Evolutionary conservation across 1,140 invertebrate species (phyloP), one percentile per base, ranked within the genome.

Genomic region (Drosophila teissieri): DNA sequence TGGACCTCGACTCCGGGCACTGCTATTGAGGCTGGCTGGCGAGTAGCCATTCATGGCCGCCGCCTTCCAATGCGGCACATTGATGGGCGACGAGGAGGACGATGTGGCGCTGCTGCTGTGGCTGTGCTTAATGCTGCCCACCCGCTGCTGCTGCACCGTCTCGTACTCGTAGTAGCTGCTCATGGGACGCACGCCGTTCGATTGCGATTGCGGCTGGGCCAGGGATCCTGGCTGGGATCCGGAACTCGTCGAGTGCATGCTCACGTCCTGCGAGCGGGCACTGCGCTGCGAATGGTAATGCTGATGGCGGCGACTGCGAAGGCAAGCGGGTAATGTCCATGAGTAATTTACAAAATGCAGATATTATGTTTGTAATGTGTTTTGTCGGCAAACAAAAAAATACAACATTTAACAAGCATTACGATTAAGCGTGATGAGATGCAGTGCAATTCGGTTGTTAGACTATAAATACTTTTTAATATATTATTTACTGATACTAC

Each of bases 81-180:
- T 91, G 34, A 85, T 90, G 37, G 85, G 82, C 69, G 90, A 84
- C 14, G 69, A 54, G 2, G 78, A 49, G 14, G 73, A 42, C 37
- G 62, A 73, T 24, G 37, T 63, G 11, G 42, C 60, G 19, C 36
- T 78, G 53, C 49, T 51, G 48, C 61, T 62, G 75, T 92, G 91
- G 45, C 91, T 89, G 17, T 91, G 90, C 75, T 91, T 91, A 19
- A 91, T 78, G 63, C 90, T 70, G 53, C 93, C 92, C 45, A 91
- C 81, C 2, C 93, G 84, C 37, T 93, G 94, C 46, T 82, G 79
- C 79, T 96, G 95, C 15, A 96, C 94, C 73, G 94, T 96, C 90
- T 97, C 96, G 91, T 97, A 97, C 92, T 97, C 96, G 89, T 96
- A 97, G 92, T 95, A 97, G 92, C 96, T 97, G 70, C 96, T 96